Percentiles rank a stretch among this genome's conserved stretches.
These are phyloP conservation scores for Charanyca ferruginea DNA, from an alignment of 2,888 invertebrate species.

Conservation along the genomic window DNA sequence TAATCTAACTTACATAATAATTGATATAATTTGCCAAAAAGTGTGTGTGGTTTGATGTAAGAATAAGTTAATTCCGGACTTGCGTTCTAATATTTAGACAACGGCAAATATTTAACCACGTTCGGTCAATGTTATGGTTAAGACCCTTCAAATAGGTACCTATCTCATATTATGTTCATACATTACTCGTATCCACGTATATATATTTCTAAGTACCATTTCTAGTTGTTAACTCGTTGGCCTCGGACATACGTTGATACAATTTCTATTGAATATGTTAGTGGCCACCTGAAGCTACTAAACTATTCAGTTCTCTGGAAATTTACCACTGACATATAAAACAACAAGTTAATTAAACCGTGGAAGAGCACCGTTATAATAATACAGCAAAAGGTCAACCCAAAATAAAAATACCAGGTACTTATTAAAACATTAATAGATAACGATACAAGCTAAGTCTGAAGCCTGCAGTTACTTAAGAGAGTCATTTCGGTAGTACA, in stretches of 20 bases:
- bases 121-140: background rate
- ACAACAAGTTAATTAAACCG: constrained; percentile 30
- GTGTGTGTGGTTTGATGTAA: too few relatives aligned
- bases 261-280: background rate
- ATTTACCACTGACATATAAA: constrained; percentile 4
- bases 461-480: background rate
- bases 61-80: too few relatives aligned
- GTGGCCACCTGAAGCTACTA: background rate
- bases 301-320: constrained; percentile 21
- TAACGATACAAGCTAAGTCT: constrained; percentile 27
- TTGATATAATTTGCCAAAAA: constrained; percentile 20
- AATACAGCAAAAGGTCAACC: constrained; percentile 20
- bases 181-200: too few relatives aligned
- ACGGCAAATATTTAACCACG: background rate
- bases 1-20: constrained; percentile 5
- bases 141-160: background rate
- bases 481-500: constrained; percentile 30
- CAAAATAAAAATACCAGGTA: constrained; percentile 1
- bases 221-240: background rate
- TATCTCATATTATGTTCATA: background rate
- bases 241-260: background rate
- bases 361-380: constrained; percentile 15
- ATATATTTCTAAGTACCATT: too few relatives aligned
- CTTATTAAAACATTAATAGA: constrained; percentile 59
- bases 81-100: constrained; percentile 4